A percentile compares a stretch with the other conserved stretches of the same genome.
Conservation (phyloP, 2,888 invertebrate species). For the Conops quadrifasciatus region DNA sequence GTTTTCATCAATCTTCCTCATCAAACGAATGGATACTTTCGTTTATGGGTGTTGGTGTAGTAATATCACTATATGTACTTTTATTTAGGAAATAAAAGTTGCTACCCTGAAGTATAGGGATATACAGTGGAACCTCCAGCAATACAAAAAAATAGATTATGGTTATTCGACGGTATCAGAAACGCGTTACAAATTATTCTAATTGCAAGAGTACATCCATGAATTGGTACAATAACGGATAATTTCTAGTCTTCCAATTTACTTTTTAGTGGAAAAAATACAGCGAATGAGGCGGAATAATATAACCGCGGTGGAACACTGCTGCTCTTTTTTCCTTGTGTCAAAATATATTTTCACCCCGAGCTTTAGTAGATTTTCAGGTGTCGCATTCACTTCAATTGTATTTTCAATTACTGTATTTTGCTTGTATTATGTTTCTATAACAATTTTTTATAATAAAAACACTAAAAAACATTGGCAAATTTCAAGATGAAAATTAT, state of each 20-base stretch:
- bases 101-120: constrained; percentile 46
- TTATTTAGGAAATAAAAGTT: constrained; percentile 4
- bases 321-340: constrained; percentile 42
- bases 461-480: neutral
- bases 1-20: neutral
- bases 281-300: constrained; percentile 45
- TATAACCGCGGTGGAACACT: constrained; percentile 41
- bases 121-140: constrained; percentile 48
- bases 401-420: constrained; percentile 18
- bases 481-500: constrained; percentile 25
- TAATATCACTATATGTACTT: neutral
- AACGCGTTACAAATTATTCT: no score
- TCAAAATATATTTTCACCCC: constrained; percentile 44
- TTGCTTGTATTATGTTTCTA: constrained; percentile 32
- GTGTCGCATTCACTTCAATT: constrained; percentile 22
- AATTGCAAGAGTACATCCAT: neutral
- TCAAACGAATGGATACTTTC: neutral
- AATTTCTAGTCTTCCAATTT: neutral
- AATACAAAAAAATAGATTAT: neutral
- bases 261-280: constrained; percentile 4
- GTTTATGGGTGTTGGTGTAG: no score
- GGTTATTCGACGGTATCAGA: neutral
- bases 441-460: constrained; percentile 16
- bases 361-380: constrained; percentile 38
- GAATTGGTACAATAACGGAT: neutral